phyloP scores from a whole-genome alignment of 1,140 invertebrate species.

The Cherax quadricarinatus region DNA sequence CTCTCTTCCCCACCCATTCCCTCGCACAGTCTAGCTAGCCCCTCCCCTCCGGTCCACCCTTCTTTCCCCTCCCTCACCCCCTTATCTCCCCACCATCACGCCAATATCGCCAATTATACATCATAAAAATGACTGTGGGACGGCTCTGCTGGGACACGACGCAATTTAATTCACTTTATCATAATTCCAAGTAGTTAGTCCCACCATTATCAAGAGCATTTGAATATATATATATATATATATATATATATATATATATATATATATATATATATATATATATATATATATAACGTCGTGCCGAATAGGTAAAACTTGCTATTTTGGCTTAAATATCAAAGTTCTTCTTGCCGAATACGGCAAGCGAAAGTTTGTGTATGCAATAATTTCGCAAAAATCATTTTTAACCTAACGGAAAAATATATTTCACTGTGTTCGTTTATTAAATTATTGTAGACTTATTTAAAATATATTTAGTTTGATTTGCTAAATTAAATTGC shows the following conservation, averaged over 20 bases:
- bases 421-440: too few species aligned
- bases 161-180: not conserved
- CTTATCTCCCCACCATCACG: not conserved
- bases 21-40: too few species aligned
- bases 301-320: too few species aligned
- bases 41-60: not conserved
- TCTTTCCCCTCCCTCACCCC: not conserved
- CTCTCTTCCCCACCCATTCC: too few species aligned
- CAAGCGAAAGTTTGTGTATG: too few species aligned
- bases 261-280: conserved; percentile 24
- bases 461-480: too few species aligned
- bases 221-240: conserved; percentile 16
- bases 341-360: too few species aligned
- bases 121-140: conserved; percentile 33
- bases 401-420: too few species aligned
- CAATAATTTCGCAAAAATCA: too few species aligned
- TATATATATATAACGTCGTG: conserved; percentile 9
- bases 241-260: conserved; percentile 13
- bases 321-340: too few species aligned
- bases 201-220: conserved; percentile 29
- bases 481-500: too few species aligned
- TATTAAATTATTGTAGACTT: too few species aligned
- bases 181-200: not conserved
- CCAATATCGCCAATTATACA: conserved; percentile 52
- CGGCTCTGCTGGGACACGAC: not conserved